Percentiles rank a stretch among this genome's conserved stretches.
Conservation (phyloP, 2,797 vertebrate species). For the Apogon talboti region DNA sequence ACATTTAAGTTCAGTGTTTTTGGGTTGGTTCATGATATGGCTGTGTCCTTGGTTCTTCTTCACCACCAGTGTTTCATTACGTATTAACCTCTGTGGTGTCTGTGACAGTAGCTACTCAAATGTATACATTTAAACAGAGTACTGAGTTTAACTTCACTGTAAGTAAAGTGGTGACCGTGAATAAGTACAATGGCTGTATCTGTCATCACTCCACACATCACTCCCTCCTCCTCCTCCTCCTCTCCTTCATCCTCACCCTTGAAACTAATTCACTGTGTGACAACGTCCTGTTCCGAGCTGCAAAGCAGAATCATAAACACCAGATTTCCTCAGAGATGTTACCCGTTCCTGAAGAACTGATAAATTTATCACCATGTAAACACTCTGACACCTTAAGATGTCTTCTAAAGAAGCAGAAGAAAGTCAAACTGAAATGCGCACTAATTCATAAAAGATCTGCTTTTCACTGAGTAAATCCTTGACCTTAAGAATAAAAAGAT, state of each 20-base stretch:
- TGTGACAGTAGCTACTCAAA: too few species aligned
- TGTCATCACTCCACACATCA: too few species aligned
- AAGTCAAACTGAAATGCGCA: background rate
- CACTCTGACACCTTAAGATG: slow-evolving; percentile 3
- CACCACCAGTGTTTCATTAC: too few species aligned
- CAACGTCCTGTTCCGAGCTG: slow-evolving; percentile 1
- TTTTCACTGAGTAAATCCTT: background rate
- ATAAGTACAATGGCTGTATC: too few species aligned
- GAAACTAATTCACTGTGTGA: slow-evolving; percentile 6
- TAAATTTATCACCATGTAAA: slow-evolving; percentile 9
- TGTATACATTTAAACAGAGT: too few species aligned
- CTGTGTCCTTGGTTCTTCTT: too few species aligned
- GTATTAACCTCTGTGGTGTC: too few species aligned
- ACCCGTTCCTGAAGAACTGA: slow-evolving; percentile 1
- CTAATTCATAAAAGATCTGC: background rate
- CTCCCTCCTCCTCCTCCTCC: too few species aligned
- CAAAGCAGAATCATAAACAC: slow-evolving; percentile 2
- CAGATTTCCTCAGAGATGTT: slow-evolving; percentile 13
- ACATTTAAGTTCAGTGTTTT: too few species aligned
- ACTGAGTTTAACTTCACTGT: too few species aligned
- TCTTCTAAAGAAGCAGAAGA: background rate
- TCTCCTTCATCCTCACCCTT: slow-evolving; percentile 3
- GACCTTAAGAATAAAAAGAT: background rate
- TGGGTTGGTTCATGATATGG: too few species aligned
- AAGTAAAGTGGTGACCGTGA: too few species aligned